A percentile compares a stretch with the other conserved stretches of the same genome.
phyloP scores from a whole-genome alignment of 2,113 vertebrate species.

The Daubentonia madagascariensis region DNA sequence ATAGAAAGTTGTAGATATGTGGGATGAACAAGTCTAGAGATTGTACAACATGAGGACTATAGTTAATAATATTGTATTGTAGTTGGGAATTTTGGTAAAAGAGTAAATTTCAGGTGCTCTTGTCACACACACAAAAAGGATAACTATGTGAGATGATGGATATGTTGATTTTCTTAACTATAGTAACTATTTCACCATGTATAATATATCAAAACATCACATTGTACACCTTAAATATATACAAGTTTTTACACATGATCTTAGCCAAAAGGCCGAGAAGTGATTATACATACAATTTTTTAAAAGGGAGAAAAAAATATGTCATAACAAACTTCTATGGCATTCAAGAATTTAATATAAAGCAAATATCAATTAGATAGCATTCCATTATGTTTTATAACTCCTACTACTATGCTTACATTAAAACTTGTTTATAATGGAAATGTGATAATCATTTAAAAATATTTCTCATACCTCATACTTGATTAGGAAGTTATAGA shows the following conservation, averaged over 20 bases:
- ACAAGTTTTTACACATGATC: not conserved
- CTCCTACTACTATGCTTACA: not conserved
- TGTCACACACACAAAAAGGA: not conserved
- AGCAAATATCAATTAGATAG: conserved; percentile 11
- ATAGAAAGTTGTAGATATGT: not conserved
- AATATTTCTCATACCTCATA: conserved; percentile 86
- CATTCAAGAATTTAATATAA: conserved; percentile 21
- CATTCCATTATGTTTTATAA: conserved; percentile 15
- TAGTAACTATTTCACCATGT: not conserved
- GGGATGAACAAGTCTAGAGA: not conserved
- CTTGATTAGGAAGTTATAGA: conserved; percentile 88
- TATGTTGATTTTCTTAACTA: not conserved
- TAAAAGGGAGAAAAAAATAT: not conserved
- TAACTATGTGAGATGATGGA: not conserved
- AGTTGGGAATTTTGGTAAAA: not conserved
- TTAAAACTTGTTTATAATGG: not conserved
- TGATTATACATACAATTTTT: not conserved
- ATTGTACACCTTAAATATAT: not conserved
- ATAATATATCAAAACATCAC: not conserved
- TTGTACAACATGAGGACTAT: not conserved
- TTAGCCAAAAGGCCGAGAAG: too few relatives aligned
- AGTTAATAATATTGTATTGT: not conserved
- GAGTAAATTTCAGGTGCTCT: not conserved
- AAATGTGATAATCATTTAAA: conserved; percentile 34
- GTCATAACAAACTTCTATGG: not conserved